These are phyloP conservation scores for Polypterus senegalus DNA, from an alignment of 2,113 vertebrate species.

Conservation along the genomic window DNA sequence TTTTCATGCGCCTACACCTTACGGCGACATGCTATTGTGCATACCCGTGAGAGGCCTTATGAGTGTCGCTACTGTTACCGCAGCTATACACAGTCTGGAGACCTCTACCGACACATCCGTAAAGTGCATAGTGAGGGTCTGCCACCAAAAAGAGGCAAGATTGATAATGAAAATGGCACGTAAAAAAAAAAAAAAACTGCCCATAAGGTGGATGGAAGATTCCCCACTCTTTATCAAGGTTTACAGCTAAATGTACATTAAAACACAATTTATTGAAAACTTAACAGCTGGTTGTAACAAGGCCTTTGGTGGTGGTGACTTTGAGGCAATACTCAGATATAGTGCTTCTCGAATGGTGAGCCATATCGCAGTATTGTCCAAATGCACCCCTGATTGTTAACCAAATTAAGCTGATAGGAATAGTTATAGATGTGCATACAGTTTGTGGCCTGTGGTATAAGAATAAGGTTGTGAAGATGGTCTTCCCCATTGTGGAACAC, in stretches of 20 bases:
- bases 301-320: no score
- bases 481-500: no score
- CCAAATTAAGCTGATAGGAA: no score
- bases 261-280: no score
- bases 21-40: slow-evolving; percentile 79
- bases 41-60: slow-evolving; percentile 78
- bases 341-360: no score
- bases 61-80: slow-evolving; percentile 84
- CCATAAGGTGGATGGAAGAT: slow-evolving; percentile 5
- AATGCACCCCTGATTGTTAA: no score
- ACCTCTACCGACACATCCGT: slow-evolving; percentile 83
- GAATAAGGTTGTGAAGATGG: no score
- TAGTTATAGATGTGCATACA: no score
- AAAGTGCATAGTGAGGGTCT: slow-evolving; percentile 72
- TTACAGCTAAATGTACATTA: not conserved
- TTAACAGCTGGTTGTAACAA: no score
- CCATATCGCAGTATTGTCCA: no score
- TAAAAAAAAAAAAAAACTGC: slow-evolving; percentile 22
- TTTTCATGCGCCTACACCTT: slow-evolving; percentile 86
- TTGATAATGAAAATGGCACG: slow-evolving; percentile 25
- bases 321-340: no score
- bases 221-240: not conserved
- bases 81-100: slow-evolving; percentile 86
- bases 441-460: no score
- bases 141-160: slow-evolving; percentile 60